These are phyloP conservation scores for Conus canariensis DNA, from an alignment of 2,888 invertebrate genomes.

Conservation along the genomic window DNA sequence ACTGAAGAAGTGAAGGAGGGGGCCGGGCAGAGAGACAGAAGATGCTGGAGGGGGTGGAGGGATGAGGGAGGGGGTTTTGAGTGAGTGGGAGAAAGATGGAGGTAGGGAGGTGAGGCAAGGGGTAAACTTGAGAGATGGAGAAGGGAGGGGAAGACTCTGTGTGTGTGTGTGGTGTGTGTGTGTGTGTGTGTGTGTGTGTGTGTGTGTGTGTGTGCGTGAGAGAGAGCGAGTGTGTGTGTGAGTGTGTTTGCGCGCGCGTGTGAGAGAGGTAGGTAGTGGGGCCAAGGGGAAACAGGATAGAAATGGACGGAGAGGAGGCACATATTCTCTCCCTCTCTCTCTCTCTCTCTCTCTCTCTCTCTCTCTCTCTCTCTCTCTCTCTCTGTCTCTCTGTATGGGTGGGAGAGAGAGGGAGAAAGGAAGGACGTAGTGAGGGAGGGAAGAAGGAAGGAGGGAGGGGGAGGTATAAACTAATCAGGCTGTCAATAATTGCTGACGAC, in stretches of 20 bases:
- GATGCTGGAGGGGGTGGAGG: no score
- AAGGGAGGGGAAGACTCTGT: no score
- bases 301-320: not conserved
- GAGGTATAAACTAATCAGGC: not conserved
- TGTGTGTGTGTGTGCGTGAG: not conserved
- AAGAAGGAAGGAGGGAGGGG: not conserved
- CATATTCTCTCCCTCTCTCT: not conserved
- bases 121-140: not conserved
- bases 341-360: no score
- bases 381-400: no score
- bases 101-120: no score
- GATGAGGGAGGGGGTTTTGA: no score
- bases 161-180: not conserved
- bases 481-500: not conserved
- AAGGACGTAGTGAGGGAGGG: not conserved
- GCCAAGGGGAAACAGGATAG: not conserved
- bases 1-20: not conserved
- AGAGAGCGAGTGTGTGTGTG: no score
- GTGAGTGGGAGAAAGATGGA: no score
- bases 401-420: not conserved
- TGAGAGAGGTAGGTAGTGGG: not conserved
- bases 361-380: no score
- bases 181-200: slow-evolving; percentile 18
- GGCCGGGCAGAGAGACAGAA: not conserved
- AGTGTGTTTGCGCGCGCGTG: not conserved